These are phyloP conservation scores for Metopia argyrocephala DNA, from an alignment of 2,888 invertebrate species.

Conservation along the genomic window DNA sequence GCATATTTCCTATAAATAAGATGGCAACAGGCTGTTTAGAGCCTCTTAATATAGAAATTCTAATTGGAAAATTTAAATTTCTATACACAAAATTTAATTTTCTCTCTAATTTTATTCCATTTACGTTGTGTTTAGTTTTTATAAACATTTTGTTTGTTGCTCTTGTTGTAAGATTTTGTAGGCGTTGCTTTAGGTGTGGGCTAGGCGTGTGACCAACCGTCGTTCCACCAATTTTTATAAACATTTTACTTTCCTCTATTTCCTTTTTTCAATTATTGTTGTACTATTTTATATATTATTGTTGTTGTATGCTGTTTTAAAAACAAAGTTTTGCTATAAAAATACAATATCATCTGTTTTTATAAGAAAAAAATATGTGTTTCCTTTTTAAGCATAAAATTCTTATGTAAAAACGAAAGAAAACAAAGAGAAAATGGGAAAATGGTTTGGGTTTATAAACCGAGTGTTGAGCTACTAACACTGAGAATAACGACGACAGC, in stretches of 20 bases:
- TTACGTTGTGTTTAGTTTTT: neutral
- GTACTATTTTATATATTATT: neutral
- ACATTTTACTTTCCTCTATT: conserved; percentile 30
- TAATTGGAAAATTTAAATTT: neutral
- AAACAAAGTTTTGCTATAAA: neutral
- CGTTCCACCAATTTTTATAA: conserved; percentile 39
- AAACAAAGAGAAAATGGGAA: neutral
- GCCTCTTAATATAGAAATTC: too few relatives aligned
- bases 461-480: neutral
- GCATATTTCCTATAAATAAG: neutral
- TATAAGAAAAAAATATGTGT: neutral
- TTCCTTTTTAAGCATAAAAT: neutral
- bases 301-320: conserved; percentile 22
- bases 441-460: neutral
- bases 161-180: conserved; percentile 20
- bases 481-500: neutral
- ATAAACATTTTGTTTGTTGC: neutral
- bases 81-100: conserved; percentile 12
- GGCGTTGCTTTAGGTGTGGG: conserved; percentile 52
- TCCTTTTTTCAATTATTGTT: neutral
- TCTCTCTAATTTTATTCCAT: neutral
- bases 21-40: conserved; percentile 57
- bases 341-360: neutral
- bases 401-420: conserved; percentile 28
- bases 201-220: conserved; percentile 45